Conservation (phyloP, 2,797 vertebrate genomes). For the Mormyrops attenuatus region DNA sequence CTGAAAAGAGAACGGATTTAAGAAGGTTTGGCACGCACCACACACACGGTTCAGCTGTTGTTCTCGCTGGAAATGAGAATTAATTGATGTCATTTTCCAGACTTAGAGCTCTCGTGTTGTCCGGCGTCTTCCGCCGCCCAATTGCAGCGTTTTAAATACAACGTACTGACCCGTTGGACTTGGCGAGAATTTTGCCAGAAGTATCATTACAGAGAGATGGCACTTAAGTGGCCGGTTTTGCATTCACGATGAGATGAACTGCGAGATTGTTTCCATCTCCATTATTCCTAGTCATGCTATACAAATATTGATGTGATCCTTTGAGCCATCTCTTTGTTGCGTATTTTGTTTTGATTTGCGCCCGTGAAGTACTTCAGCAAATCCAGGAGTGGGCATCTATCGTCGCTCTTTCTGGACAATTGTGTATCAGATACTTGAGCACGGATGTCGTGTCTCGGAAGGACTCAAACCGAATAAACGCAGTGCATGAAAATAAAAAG, state of each 20-base stretch:
- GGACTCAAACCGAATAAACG: constrained; percentile 42
- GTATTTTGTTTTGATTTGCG: constrained; percentile 77
- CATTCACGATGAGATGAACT: constrained; percentile 79
- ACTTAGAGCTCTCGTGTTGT: not conserved
- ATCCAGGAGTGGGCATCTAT: constrained; percentile 75
- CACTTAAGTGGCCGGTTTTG: constrained; percentile 76
- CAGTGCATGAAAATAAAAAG: constrained; percentile 64
- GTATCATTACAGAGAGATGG: constrained; percentile 63
- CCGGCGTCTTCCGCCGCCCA: not conserved
- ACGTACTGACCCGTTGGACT: constrained; percentile 45
- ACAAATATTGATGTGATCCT: constrained; percentile 99
- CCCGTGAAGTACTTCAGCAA: constrained; percentile 72
- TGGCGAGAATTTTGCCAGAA: constrained; percentile 54
- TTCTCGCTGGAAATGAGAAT: not conserved
- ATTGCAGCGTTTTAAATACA: constrained; percentile 34
- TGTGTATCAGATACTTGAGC: constrained; percentile 64
- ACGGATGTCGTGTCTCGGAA: constrained; percentile 52
- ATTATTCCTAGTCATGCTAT: constrained; percentile 98
- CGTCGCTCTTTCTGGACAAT: constrained; percentile 64
- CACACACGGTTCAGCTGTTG: not conserved
- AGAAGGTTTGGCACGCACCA: not conserved
- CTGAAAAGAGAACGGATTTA: not conserved
- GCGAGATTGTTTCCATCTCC: constrained; percentile 72
- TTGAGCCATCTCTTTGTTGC: constrained; percentile 77
- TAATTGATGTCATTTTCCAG: not conserved